Evolutionary conservation across 2,113 vertebrate species (phyloP).

Genomic region (Lophura nycthemera): DNA sequence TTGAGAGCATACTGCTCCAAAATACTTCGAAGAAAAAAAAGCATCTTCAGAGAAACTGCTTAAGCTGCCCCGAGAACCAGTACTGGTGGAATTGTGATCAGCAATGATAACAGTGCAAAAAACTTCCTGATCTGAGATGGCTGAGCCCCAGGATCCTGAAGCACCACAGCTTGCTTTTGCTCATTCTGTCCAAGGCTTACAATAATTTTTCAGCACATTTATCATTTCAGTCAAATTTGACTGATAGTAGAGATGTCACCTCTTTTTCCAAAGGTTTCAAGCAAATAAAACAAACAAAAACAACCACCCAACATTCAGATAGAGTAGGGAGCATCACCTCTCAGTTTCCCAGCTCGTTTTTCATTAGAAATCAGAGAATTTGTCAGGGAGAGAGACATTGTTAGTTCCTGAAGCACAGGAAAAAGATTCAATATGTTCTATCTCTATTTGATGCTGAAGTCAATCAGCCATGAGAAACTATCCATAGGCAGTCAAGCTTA

Average conservation of each 20-base stretch:
- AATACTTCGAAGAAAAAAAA: not conserved
- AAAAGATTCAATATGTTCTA: not conserved
- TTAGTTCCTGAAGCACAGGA: not conserved
- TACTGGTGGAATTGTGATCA: not conserved
- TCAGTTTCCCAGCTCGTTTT: not conserved
- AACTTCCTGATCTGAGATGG: not conserved
- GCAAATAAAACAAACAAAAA: not conserved
- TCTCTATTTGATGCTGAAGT: rapidly evolving
- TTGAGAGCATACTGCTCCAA: not conserved
- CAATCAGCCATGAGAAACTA: rapidly evolving
- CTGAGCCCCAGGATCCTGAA: not conserved
- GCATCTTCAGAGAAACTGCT: not conserved
- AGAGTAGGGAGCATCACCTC: not conserved
- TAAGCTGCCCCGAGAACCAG: not conserved
- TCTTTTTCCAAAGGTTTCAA: not conserved
- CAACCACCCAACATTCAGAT: not conserved
- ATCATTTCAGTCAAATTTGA: not conserved
- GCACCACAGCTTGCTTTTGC: not conserved
- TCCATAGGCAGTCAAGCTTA: not conserved
- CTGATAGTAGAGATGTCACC: not conserved
- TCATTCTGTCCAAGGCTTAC: not conserved
- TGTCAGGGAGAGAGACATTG: not conserved
- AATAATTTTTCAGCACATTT: not conserved
- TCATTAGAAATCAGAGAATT: not conserved
- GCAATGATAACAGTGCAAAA: not conserved